Conservation (phyloP, 2,113 vertebrate genomes). For the Hylia prasina region DNA sequence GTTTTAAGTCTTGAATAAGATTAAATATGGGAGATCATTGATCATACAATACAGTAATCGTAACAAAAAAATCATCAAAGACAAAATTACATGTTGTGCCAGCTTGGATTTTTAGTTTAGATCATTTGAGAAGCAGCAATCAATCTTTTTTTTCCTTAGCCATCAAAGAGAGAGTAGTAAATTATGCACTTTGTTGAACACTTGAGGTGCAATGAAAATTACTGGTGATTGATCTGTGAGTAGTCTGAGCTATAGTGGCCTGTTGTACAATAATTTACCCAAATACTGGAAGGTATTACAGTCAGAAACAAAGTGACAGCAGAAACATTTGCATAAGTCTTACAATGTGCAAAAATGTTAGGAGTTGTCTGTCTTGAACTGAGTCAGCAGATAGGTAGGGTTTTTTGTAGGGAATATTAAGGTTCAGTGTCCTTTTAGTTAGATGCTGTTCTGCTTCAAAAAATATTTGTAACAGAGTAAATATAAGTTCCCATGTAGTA, state of each 20-base stretch:
- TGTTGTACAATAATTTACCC: not conserved
- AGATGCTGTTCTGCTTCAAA: not conserved
- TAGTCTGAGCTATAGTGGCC: not conserved
- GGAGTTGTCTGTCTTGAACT: not conserved
- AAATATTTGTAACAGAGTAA: not conserved
- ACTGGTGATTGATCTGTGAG: not conserved
- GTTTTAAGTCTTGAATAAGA: not conserved
- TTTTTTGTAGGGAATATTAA: not conserved
- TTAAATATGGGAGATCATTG: not conserved
- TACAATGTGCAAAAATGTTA: not conserved
- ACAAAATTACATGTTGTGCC: not conserved
- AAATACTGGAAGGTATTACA: not conserved
- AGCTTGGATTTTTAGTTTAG: not conserved
- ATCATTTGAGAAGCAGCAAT: not conserved
- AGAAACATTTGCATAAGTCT: not conserved
- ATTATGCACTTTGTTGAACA: not conserved
- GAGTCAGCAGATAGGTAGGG: not conserved
- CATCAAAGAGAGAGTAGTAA: not conserved
- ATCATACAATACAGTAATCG: not conserved
- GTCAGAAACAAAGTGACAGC: not conserved
- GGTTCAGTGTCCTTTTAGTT: not conserved
- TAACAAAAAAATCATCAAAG: not conserved
- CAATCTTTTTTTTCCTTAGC: not conserved
- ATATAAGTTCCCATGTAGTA: not conserved
- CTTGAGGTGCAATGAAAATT: not conserved